Percentiles rank a stretch among this genome's conserved stretches.
Conservation (phyloP, 2,113 vertebrate species). For the Nothocercus julius region DNA sequence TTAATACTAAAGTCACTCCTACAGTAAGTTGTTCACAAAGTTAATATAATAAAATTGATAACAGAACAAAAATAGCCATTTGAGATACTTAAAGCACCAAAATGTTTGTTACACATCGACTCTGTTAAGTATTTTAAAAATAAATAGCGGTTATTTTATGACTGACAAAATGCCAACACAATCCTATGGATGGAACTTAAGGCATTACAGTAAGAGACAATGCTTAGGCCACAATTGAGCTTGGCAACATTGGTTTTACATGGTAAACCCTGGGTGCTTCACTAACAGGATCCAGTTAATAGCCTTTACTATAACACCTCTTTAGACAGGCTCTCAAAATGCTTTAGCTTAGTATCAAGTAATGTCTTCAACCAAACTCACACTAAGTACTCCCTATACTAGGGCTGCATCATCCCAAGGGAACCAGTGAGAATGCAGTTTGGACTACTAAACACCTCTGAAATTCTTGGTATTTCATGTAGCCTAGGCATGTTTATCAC, state of each 20-base stretch:
- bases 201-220: not conserved
- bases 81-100: not conserved
- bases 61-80: not conserved
- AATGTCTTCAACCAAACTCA: not conserved
- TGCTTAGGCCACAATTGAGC: not conserved
- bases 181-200: not conserved
- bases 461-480: not conserved
- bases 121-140: not conserved
- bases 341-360: not conserved
- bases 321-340: not conserved
- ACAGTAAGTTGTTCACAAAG: not conserved
- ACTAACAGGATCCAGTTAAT: not conserved
- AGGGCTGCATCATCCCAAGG: not conserved
- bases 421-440: not conserved
- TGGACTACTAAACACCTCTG: not conserved
- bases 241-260: not conserved
- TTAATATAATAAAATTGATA: not conserved
- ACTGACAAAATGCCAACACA: not conserved
- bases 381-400: not conserved
- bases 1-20: not conserved
- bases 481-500: not conserved
- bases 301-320: not conserved
- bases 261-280: not conserved
- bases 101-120: not conserved
- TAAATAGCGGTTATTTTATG: not conserved